Evolutionary conservation across 2,113 vertebrate genomes (phyloP).

Genomic region (Marcusenius ussheri): DNA sequence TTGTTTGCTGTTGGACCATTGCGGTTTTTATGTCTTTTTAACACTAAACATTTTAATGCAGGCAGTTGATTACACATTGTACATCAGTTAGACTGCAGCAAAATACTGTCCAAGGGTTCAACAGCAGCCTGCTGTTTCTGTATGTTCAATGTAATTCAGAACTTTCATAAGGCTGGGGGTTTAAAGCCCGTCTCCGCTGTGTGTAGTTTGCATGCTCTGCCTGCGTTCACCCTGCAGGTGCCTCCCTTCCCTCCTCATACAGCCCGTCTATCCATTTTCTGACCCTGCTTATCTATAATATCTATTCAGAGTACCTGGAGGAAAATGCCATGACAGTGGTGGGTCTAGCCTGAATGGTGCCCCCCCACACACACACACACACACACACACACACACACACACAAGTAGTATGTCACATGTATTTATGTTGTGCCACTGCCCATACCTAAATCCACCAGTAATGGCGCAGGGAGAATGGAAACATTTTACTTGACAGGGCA

Average conservation of each 20-base stretch:
- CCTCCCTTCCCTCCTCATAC: neutral
- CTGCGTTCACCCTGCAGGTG: neutral
- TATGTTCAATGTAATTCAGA: neutral
- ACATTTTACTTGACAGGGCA: too few species aligned
- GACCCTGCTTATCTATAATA: neutral
- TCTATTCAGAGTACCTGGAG: neutral
- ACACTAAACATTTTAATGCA: neutral
- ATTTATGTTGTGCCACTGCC: too few species aligned
- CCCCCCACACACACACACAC: too few species aligned
- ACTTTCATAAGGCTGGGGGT: neutral
- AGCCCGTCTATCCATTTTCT: neutral
- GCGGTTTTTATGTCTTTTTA: neutral
- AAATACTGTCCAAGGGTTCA: neutral
- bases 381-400: too few species aligned
- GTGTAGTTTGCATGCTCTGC: neutral
- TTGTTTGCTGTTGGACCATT: neutral
- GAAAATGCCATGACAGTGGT: neutral
- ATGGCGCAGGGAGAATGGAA: too few species aligned
- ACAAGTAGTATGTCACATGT: too few species aligned
- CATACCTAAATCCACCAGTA: neutral
- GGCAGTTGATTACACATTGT: neutral
- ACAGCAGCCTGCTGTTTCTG: neutral
- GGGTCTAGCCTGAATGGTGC: neutral
- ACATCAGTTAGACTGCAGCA: neutral
- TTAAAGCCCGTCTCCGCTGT: neutral